Conservation (phyloP, 23 tunicate species). For the Aplidium turbinatum region DNA sequence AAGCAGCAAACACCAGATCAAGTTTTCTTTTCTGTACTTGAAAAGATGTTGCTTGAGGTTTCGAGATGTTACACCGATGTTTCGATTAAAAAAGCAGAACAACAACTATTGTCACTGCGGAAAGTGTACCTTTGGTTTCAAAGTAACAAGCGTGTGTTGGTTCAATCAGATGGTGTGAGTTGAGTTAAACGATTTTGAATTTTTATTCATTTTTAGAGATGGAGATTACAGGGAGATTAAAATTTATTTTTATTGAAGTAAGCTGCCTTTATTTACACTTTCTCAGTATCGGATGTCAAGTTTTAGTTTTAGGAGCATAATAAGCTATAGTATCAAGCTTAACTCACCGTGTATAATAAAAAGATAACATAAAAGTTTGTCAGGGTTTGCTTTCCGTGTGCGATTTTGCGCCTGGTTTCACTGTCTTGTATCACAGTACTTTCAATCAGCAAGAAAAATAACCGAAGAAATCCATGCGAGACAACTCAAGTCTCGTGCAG, state of each 20-base stretch:
- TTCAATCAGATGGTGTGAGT: conserved; percentile 65
- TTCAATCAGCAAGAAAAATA: conserved; percentile 59
- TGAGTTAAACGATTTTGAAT: too few relatives aligned
- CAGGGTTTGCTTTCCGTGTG: too few relatives aligned
- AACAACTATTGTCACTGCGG: conserved; percentile 54
- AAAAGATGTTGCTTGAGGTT: conserved; percentile 66
- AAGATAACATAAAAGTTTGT: too few relatives aligned
- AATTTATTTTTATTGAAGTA: too few relatives aligned
- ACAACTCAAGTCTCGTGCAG: conserved; percentile 5
- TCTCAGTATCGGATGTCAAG: too few relatives aligned
- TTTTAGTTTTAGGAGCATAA: too few relatives aligned
- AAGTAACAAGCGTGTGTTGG: conserved; percentile 55
- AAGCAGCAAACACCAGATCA: conserved; percentile 49
- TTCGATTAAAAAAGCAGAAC: conserved; percentile 45
- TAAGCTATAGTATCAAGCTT: too few relatives aligned
- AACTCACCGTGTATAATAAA: too few relatives aligned
- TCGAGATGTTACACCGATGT: neutral
- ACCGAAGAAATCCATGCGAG: conserved; percentile 58
- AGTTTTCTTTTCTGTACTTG: conserved; percentile 63
- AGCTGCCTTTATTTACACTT: too few relatives aligned
- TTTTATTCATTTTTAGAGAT: too few relatives aligned
- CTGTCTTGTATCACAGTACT: conserved; percentile 34
- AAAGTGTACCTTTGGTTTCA: conserved; percentile 62
- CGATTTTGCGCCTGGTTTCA: too few relatives aligned
- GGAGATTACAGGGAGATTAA: too few relatives aligned